phyloP scores from a whole-genome alignment of 2,113 vertebrate species.

The Trichomycterus rosablanca region DNA sequence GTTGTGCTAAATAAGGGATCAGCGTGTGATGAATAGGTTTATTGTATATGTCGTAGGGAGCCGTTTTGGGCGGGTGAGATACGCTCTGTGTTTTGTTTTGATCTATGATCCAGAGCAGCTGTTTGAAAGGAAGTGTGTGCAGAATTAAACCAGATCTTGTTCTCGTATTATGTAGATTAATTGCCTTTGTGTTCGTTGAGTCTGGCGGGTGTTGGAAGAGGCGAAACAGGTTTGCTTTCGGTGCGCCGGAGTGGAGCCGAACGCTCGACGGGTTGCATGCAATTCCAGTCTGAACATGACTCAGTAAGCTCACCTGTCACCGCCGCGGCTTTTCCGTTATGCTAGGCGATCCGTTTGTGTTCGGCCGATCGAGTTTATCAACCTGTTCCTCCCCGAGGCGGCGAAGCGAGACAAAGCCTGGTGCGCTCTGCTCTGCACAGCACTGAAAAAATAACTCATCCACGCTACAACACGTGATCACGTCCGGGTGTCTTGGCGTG shows the following conservation, averaged over 20 bases:
- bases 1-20: too few species aligned
- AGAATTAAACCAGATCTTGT: not conserved
- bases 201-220: too few species aligned
- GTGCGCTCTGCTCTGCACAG: too few species aligned
- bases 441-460: too few species aligned
- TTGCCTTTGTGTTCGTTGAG: constrained; percentile 27
- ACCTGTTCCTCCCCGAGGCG: constrained; percentile 24
- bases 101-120: not conserved
- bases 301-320: constrained; percentile 43
- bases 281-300: constrained; percentile 53
- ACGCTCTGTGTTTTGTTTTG: too few species aligned
- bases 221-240: constrained; percentile 31
- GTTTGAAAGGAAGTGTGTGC: not conserved
- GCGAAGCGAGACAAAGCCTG: not conserved
- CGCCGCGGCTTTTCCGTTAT: constrained; percentile 33
- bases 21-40: too few species aligned
- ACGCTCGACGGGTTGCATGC: not conserved
- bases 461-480: too few species aligned
- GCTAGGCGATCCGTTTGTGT: constrained; percentile 24
- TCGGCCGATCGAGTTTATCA: constrained; percentile 21
- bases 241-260: constrained; percentile 8
- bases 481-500: too few species aligned
- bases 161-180: constrained; percentile 6
- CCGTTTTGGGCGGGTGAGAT: too few species aligned
- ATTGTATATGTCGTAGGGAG: too few species aligned